phyloP scores from a whole-genome alignment of 2,888 invertebrate genomes.

The Campopleginae sp. region DNA sequence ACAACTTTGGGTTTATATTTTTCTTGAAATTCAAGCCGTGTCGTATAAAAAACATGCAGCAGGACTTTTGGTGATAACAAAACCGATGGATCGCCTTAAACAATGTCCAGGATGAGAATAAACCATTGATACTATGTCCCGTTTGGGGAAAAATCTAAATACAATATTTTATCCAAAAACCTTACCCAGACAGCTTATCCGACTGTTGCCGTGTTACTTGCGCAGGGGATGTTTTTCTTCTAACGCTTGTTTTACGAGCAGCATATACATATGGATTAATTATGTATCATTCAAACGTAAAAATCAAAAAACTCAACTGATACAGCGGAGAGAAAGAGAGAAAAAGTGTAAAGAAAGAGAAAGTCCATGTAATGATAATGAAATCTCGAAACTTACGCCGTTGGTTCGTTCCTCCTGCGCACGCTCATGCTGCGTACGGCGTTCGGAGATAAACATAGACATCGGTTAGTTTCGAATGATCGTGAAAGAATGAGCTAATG shows the following conservation, averaged over 20 bases:
- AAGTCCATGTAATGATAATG: slow-evolving; percentile 54
- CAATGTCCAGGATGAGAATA: not conserved
- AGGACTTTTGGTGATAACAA: too few species aligned
- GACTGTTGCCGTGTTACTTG: slow-evolving; percentile 80
- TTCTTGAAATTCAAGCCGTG: too few species aligned
- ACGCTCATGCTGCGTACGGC: slow-evolving; percentile 77
- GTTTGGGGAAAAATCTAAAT: slow-evolving; percentile 23
- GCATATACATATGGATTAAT: slow-evolving; percentile 78
- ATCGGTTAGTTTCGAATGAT: slow-evolving; percentile 46
- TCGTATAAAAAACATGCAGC: too few species aligned
- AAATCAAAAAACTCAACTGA: slow-evolving; percentile 30
- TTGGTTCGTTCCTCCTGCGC: slow-evolving; percentile 83
- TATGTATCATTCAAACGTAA: slow-evolving; percentile 50
- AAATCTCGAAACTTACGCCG: slow-evolving; percentile 80
- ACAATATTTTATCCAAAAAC: slow-evolving; percentile 58
- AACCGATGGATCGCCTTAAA: too few species aligned
- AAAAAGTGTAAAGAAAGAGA: not conserved
- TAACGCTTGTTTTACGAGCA: slow-evolving; percentile 86
- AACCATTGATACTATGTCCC: slow-evolving; percentile 1
- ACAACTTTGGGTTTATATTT: too few species aligned
- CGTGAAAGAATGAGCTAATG: not conserved
- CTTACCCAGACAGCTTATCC: slow-evolving; percentile 83
- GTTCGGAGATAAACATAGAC: slow-evolving; percentile 47
- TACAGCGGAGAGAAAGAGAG: slow-evolving; percentile 30
- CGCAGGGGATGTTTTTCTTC: slow-evolving; percentile 91